Evolutionary conservation across 2,113 vertebrate genomes (phyloP), one percentile per base, ranked within the genome.

Genomic region (Indicator maculatus): DNA sequence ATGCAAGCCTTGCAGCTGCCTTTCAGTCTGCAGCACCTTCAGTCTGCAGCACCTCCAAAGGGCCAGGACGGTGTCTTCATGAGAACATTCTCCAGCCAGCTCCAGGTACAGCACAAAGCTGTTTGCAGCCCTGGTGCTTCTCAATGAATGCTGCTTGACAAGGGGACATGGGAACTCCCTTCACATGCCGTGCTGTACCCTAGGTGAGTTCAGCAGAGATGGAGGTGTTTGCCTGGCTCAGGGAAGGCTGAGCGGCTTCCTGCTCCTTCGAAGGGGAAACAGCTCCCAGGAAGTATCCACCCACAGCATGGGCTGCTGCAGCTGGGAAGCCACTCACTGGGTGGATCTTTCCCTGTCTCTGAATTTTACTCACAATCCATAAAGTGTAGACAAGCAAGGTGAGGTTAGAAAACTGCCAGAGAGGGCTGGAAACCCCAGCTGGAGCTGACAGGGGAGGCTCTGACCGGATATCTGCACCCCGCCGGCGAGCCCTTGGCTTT

Each of bases 301-400:
- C 10, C 30, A 33, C 0, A 0, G 36, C 9, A 6, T 4, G 36
- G 44, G 63, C 70, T 65, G 19, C 33, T 70, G 78, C 63, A 72
- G 21, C 44, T 72, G 44, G 30, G 59, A 82, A 86, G 17, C 19
- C 0, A 0, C 56, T 86, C 2, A 0, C 41, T 52, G 0, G 0
- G 56, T 69, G 24, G n/a, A 45, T 78, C 26, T 11, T 88, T 41
- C 56, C 38, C 38, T 15, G 38, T 36, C 28, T 14, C 33, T 64
- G 52, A 66, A 39, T 67, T 88, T 86, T 47, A 9, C 28, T 80
- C 21, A 10, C 0, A 1, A 38, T 27, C 28, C 12, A 5, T 47
- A 24, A 83, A 64, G 77, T 1, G 0, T 26, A 26, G 45, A n/a
- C 9, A 55, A 70, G 64, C 0, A 16, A 95, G 61, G 59, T 80